Evolutionary conservation across 1,140 invertebrate genomes (phyloP), one percentile per base, ranked within the genome.

Genomic region (Phortica variegata): DNA sequence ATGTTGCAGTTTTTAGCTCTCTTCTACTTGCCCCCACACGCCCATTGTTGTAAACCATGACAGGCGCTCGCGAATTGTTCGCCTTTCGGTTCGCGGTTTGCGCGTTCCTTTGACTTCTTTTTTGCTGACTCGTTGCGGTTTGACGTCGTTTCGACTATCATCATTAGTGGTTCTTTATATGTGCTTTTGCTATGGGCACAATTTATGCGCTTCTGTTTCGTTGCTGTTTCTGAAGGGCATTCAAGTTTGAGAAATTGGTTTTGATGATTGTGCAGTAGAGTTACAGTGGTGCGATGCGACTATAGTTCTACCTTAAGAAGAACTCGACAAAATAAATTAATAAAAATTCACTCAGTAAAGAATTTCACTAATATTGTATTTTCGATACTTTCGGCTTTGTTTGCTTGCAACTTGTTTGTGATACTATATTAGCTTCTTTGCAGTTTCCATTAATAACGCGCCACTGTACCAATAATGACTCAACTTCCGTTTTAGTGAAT

Each of bases 191-290:
- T 47, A 38, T 39, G 52, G 52, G 62, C 49, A 42, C 26, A 58
- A 54, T 61, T 65, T 66, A 66, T 65, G 58, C 49, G 62, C 62
- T 56, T 65, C 62, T 66, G 62, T 66, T 59, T 59, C 45, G 39
- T 6, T n/a, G n/a, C n/a, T n/a, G 37, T 49, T 49, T 47, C 55
- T 54, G 52, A 56, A 57, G 47, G 56, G 50, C 40, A 49, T 58
- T 62, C 60, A 47, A 63, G 48, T 52, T 66, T 66, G 62, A 59
- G 50, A 65, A 61, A 65, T 65, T 59, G 56, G 42, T 56, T 59
- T 51, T 20, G 56, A 53, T 66, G 62, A 59, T 53, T 61, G 58
- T 61, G 17, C 4, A 29, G 26, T 6, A 29, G 12, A 6, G 12
- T 29, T 29, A 29, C 26, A 29, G 26, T 29, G 26, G 6, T 29